Conservation (phyloP, 2,888 invertebrate genomes). For the Netelia inedita region DNA sequence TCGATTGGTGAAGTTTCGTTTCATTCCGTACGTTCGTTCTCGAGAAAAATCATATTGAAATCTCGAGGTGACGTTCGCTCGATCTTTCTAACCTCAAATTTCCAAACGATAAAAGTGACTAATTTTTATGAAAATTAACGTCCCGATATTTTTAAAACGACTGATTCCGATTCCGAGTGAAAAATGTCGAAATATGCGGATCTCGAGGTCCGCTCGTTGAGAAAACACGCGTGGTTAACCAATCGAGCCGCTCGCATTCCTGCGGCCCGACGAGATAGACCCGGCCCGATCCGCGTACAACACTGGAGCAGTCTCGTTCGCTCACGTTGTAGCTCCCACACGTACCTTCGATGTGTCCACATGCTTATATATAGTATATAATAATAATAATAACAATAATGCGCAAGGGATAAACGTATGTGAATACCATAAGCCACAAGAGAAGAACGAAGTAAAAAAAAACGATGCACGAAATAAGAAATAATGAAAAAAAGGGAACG, state of each 20-base stretch:
- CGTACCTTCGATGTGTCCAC: slow-evolving; percentile 71
- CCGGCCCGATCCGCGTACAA: not conserved
- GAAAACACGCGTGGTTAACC: slow-evolving; percentile 75
- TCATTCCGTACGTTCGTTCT: no score
- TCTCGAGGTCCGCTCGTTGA: not conserved
- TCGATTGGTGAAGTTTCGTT: no score
- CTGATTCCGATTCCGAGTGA: not conserved
- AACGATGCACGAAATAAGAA: slow-evolving; percentile 64
- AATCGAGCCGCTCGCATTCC: slow-evolving; percentile 83
- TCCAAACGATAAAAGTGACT: no score
- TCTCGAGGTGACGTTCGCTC: no score
- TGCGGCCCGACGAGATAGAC: slow-evolving; percentile 70
- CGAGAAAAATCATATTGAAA: no score
- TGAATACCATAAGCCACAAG: slow-evolving; percentile 1
- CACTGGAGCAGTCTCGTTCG: slow-evolving; percentile 30
- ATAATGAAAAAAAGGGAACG: slow-evolving; percentile 24
- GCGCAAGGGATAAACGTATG: slow-evolving; percentile 6
- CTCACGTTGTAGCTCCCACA: slow-evolving; percentile 57
- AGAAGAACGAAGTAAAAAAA: slow-evolving; percentile 44
- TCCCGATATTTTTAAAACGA: no score
- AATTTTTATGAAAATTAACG: no score
- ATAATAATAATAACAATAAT: slow-evolving; percentile 2
- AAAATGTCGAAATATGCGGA: not conserved
- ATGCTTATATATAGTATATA: slow-evolving; percentile 24
- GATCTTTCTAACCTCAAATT: no score